Base-by-base conservation (phyloP, 2,888 invertebrate genomes). In the Gymnocheta viridis region DNA sequence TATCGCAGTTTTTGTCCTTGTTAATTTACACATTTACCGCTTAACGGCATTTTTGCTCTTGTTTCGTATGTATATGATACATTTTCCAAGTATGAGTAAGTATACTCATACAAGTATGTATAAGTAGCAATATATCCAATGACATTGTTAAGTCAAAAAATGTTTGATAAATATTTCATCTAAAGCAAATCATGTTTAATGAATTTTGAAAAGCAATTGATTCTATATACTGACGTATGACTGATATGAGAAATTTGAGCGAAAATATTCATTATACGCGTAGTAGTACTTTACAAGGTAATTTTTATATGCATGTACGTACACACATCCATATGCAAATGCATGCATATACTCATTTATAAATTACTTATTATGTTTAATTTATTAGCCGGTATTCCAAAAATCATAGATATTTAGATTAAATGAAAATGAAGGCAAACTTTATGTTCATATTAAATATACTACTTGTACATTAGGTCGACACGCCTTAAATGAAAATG, bases 1-100 rank as follows among this genome's bases (percentile, higher is more conserved):
- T 79, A 83, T 83, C 81, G 81, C 54, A 84, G 47, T 72, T 84
- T 77, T 67, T 84, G 77, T 54, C 84, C 84, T 84, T 84, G 80
- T 49, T 22, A 9, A 12, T 12, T 17, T 29, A 51, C 10, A 22
- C 22, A 69, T 58, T 69, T 69, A 54, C 29, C 60, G 74, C 60
- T 74, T 58, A 81, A 74, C 67, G 51, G 54, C 27, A 67, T 56
- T 58, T 38, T 3, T 35, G 19, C n/a, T 62, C 19, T 24, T 78
- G 32, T 64, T 56, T 29, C 9, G 22, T 22, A 12, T 38, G 6
- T 38, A n/a, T 60, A 12, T 22, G 4, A 14, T 10, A 3, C 2
- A 24, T 4, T 62, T n/a, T 38, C 32, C 32, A 10, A 47, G 17
- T 12, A 14, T 35, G 17, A 44, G 56, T 29, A 47, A 14, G 17